Percentiles rank a stretch among this genome's conserved stretches.
These are phyloP conservation scores for Drosophila rellima DNA, from an alignment of 2,888 invertebrate genomes.

Conservation along the genomic window DNA sequence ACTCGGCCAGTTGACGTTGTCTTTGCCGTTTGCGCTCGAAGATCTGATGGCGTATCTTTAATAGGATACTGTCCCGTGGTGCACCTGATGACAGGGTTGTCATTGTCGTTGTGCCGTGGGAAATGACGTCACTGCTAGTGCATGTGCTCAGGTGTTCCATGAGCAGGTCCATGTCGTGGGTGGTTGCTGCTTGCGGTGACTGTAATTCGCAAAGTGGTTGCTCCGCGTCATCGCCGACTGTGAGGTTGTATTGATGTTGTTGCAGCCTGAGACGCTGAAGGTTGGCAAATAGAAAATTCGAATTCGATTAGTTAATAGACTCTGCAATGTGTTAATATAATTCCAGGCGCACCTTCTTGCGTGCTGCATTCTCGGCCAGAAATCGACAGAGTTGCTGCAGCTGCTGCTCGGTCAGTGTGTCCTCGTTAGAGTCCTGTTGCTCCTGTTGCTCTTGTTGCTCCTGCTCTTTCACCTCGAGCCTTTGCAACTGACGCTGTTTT, in stretches of 20 bases:
- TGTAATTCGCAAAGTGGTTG: slow-evolving; percentile 37
- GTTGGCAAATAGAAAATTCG: not conserved
- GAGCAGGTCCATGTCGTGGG: slow-evolving; percentile 52
- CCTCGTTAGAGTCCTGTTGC: slow-evolving; percentile 26
- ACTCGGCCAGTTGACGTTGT: slow-evolving; percentile 73
- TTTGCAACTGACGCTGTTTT: slow-evolving; percentile 58
- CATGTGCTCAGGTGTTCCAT: slow-evolving; percentile 51
- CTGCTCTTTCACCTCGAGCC: slow-evolving; percentile 14
- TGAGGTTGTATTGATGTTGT: slow-evolving; percentile 25
- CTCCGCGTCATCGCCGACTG: not conserved
- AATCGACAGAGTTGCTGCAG: slow-evolving; percentile 83
- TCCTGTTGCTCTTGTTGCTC: slow-evolving; percentile 22
- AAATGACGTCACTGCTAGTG: slow-evolving; percentile 19
- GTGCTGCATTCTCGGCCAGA: slow-evolving; percentile 82
- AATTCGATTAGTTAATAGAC: slow-evolving; percentile 10
- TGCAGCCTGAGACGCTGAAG: slow-evolving; percentile 56
- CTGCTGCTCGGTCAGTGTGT: slow-evolving; percentile 67
- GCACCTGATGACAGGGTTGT: slow-evolving; percentile 11
- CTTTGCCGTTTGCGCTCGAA: slow-evolving; percentile 83
- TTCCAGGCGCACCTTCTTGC: slow-evolving; percentile 70
- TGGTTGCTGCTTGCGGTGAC: slow-evolving; percentile 11
- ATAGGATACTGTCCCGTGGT: slow-evolving; percentile 73
- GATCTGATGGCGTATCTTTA: slow-evolving; percentile 84
- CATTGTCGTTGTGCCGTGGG: slow-evolving; percentile 16
- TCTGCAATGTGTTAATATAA: not conserved